A percentile compares a stretch with the other conserved stretches of the same genome.
These are phyloP conservation scores for Tethya wilhelma DNA, from an alignment of 37 sponge, comb jelly and placozoan species.

Conservation along the genomic window DNA sequence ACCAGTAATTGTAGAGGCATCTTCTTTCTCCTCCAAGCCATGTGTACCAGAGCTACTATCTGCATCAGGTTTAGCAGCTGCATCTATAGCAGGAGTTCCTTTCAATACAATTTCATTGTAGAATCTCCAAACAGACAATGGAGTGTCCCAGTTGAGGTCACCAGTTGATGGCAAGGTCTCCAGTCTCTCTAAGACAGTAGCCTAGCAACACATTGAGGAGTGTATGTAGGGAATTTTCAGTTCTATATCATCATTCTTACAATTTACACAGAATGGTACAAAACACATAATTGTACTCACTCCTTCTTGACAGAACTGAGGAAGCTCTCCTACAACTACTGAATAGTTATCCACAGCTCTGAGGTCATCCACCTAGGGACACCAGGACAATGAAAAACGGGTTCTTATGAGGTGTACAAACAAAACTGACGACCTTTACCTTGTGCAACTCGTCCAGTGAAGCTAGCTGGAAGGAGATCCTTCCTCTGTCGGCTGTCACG, in stretches of 20 bases:
- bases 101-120: neutral
- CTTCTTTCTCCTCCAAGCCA: neutral
- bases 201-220: neutral
- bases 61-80: neutral
- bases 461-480: slow-evolving; percentile 9
- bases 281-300: too few species aligned
- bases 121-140: slow-evolving; percentile 33
- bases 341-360: slow-evolving; percentile 52
- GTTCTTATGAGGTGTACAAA: neutral
- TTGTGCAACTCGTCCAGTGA: slow-evolving; percentile 15
- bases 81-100: neutral
- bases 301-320: slow-evolving; percentile 42
- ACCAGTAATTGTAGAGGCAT: neutral
- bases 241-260: neutral
- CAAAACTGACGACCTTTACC: neutral
- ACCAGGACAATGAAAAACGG: neutral
- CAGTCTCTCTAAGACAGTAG: slow-evolving; percentile 31
- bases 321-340: slow-evolving; percentile 32
- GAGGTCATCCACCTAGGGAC: slow-evolving; percentile 25
- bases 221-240: neutral
- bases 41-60: neutral
- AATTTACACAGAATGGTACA: too few species aligned
- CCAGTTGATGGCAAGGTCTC: slow-evolving; percentile 14
- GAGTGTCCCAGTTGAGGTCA: slow-evolving; percentile 7
- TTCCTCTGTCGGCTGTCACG: slow-evolving; percentile 20